These are phyloP conservation scores for Poecilia latipinna DNA, from an alignment of 2,113 vertebrate genomes.

Conservation along the genomic window DNA sequence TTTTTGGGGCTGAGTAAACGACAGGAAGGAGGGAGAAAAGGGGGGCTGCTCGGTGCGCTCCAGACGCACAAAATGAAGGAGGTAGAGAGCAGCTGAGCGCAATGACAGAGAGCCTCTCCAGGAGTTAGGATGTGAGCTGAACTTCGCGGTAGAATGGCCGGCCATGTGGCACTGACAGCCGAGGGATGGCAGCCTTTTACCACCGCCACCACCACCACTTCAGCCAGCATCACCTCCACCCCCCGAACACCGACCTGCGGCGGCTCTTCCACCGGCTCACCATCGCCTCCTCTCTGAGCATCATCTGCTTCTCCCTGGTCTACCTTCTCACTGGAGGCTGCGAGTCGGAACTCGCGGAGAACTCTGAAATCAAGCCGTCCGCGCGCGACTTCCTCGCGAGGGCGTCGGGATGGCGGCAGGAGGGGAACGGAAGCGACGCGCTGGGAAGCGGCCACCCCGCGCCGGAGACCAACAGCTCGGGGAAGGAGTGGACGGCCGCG, in stretches of 20 bases:
- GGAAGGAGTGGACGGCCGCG: constrained; percentile 79
- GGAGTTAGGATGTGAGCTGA: constrained; percentile 52
- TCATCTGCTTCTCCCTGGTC: constrained; percentile 76
- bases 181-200: constrained; percentile 80
- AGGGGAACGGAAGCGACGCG: constrained; percentile 58
- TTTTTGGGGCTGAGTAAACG: neutral
- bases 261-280: constrained; percentile 77
- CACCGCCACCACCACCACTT: constrained; percentile 45
- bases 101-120: constrained; percentile 12
- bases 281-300: constrained; percentile 75
- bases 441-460: constrained; percentile 21
- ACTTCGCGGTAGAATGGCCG: constrained; percentile 72
- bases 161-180: constrained; percentile 37
- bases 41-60: constrained; percentile 2
- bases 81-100: constrained; percentile 28
- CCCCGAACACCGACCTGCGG: constrained; percentile 64
- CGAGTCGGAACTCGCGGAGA: constrained; percentile 66
- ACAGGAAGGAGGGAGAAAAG: neutral
- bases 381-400: constrained; percentile 39
- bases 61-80: constrained; percentile 32
- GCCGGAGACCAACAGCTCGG: constrained; percentile 63
- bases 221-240: constrained; percentile 29
- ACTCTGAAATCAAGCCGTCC: constrained; percentile 38
- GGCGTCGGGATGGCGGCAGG: constrained; percentile 52
- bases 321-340: constrained; percentile 77